phyloP scores from a whole-genome alignment of 1,140 invertebrate species.

The Xylocopa sonorina region DNA sequence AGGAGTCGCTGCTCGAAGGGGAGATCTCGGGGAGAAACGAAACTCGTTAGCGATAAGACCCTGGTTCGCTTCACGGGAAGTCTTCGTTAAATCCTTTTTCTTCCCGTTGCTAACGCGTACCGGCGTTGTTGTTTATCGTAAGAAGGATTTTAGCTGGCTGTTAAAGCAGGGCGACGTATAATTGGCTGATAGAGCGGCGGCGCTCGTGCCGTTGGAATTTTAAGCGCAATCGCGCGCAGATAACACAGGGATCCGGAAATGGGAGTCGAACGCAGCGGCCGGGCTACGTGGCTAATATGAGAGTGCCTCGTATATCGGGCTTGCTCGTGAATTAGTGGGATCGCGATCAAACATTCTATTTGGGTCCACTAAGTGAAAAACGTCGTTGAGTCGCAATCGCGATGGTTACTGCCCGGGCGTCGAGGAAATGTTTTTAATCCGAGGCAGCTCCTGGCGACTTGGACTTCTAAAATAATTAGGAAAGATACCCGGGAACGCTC shows the following conservation, averaged over 20 bases:
- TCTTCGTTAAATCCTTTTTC: neutral
- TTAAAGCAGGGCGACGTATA: constrained; percentile 17
- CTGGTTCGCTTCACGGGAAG: neutral
- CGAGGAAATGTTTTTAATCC: neutral
- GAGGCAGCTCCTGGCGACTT: neutral
- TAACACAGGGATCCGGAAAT: constrained; percentile 20
- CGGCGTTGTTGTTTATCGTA: constrained; percentile 16
- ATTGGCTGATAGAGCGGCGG: constrained; percentile 9
- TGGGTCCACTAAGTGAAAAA: constrained; percentile 27
- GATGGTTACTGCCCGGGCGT: neutral
- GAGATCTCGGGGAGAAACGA: neutral
- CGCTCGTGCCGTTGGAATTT: constrained; percentile 21
- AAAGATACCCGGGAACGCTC: neutral
- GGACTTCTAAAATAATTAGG: neutral
- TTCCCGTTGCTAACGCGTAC: too few species aligned
- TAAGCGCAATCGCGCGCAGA: constrained; percentile 21
- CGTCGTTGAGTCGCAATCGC: neutral
- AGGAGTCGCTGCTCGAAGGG: neutral
- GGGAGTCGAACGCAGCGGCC: constrained; percentile 15
- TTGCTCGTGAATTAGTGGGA: constrained; percentile 24
- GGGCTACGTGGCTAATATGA: neutral
- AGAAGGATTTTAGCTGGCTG: constrained; percentile 15
- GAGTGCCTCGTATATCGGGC: constrained; percentile 29
- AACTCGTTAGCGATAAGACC: neutral
- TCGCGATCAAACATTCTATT: constrained; percentile 35